Evolutionary conservation across 2,797 vertebrate genomes (phyloP).

Genomic region (Chloroceryle amazona): DNA sequence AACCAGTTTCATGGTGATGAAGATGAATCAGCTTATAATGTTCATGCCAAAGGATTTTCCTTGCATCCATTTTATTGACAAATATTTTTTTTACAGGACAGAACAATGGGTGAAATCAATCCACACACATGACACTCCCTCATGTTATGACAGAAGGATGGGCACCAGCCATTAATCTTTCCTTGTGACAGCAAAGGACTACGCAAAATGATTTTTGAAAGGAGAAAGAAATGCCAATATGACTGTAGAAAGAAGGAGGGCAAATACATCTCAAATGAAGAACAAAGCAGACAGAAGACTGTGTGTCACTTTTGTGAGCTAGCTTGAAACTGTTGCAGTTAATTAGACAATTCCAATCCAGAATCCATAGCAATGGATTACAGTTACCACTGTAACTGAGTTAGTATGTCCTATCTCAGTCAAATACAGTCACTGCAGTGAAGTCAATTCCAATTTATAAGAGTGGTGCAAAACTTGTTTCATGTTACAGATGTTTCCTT

Average conservation of each 20-base stretch:
- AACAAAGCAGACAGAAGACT: not conserved
- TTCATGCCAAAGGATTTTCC: conserved; percentile 41
- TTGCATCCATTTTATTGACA: conserved; percentile 59
- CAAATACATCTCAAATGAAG: not conserved
- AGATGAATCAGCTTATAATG: conserved; percentile 51
- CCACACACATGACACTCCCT: not conserved
- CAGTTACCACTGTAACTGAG: not conserved
- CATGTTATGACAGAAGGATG: conserved; percentile 16
- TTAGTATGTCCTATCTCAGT: not conserved
- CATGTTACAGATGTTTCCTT: not conserved
- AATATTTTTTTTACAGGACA: conserved; percentile 55
- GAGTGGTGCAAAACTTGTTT: not conserved
- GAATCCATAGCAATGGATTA: not conserved
- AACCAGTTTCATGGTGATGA: not conserved
- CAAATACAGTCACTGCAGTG: not conserved
- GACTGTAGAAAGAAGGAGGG: not conserved
- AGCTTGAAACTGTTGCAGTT: not conserved
- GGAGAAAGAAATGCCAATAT: not conserved
- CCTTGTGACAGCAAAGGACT: conserved; percentile 21
- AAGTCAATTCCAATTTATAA: not conserved
- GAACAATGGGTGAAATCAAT: conserved; percentile 44
- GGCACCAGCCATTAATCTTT: conserved; percentile 39
- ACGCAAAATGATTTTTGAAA: conserved; percentile 13
- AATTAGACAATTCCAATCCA: not conserved
- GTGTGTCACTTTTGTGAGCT: not conserved